phyloP scores from a whole-genome alignment of 2,888 invertebrate species.

The Coelinius sp. region DNA sequence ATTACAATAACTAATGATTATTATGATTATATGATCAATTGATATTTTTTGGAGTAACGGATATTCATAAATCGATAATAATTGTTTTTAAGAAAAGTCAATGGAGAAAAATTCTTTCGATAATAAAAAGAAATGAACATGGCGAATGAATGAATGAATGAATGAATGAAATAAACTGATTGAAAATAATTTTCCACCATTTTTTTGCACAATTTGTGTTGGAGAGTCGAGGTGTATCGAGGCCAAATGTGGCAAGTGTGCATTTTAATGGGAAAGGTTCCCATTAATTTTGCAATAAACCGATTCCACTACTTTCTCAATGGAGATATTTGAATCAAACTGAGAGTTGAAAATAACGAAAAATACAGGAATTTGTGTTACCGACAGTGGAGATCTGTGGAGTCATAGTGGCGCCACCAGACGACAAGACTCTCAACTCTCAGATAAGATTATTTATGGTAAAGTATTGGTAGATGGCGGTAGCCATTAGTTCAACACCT shows the following conservation, averaged over 20 bases:
- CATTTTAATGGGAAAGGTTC: slow-evolving; percentile 32
- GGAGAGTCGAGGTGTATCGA: slow-evolving; percentile 40
- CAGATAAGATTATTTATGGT: background rate
- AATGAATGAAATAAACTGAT: background rate
- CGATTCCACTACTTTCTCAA: background rate
- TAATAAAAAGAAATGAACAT: background rate
- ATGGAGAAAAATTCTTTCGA: background rate
- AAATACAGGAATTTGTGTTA: slow-evolving; percentile 47
- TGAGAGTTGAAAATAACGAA: background rate
- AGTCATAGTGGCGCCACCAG: slow-evolving; percentile 41
- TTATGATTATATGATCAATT: background rate
- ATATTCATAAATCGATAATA: too few relatives aligned
- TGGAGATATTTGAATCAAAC: background rate
- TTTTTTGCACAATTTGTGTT: slow-evolving; percentile 42
- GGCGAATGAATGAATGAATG: background rate
- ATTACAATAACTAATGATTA: too few relatives aligned
- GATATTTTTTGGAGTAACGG: too few relatives aligned
- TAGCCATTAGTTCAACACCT: background rate
- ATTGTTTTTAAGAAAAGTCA: too few relatives aligned
- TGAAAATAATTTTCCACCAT: background rate
- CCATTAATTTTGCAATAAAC: slow-evolving; percentile 36
- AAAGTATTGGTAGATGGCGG: background rate
- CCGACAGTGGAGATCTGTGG: slow-evolving; percentile 38
- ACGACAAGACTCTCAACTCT: slow-evolving; percentile 28
- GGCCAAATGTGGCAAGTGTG: slow-evolving; percentile 44